phyloP scores from a whole-genome alignment of 2,797 vertebrate genomes.

The Characodon lateralis region DNA sequence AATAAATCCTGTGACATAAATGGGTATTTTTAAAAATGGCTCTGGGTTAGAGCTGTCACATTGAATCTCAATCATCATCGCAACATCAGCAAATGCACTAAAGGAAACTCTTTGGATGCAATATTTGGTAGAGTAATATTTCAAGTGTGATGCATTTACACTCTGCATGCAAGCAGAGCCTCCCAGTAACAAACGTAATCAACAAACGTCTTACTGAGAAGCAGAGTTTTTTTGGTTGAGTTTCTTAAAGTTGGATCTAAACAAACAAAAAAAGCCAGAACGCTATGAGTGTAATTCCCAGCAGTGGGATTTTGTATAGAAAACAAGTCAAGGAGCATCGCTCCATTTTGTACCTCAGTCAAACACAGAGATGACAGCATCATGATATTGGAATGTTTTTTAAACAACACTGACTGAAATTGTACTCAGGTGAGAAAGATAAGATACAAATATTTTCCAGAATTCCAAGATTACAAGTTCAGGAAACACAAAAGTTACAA shows the following conservation, averaged over 20 bases:
- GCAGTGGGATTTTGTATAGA: not conserved
- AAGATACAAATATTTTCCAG: not conserved
- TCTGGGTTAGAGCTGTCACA: not conserved
- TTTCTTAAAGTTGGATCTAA: no score
- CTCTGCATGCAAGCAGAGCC: not conserved
- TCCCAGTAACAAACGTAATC: not conserved
- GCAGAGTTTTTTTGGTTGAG: not conserved
- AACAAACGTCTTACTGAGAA: not conserved
- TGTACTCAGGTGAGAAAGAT: not conserved
- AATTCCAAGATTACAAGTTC: not conserved
- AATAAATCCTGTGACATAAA: conserved; percentile 14
- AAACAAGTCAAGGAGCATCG: not conserved
- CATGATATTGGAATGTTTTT: not conserved
- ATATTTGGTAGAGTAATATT: not conserved
- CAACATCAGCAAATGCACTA: not conserved
- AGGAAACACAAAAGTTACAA: not conserved
- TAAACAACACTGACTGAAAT: not conserved
- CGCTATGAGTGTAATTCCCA: not conserved
- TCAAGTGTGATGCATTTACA: not conserved
- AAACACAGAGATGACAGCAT: not conserved
- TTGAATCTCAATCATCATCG: not conserved
- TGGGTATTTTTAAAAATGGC: conserved; percentile 48
- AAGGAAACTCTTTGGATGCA: not conserved
- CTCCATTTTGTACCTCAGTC: no score
- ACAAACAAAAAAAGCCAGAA: not conserved